Evolutionary conservation across 2,888 invertebrate species (phyloP), one percentile per base, ranked within the genome.

Genomic region (Crocallis elinguaria): DNA sequence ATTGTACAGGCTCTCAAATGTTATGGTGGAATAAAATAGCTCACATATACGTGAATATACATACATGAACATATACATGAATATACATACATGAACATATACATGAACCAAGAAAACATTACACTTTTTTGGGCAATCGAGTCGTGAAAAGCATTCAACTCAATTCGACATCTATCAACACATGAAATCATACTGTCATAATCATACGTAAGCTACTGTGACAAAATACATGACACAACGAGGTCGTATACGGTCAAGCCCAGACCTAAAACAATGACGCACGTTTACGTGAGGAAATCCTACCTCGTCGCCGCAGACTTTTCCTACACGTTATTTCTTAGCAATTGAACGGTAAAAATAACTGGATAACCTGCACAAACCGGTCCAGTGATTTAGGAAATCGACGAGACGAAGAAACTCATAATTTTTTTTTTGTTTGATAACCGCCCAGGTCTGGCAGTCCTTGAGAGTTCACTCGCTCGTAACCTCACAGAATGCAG

Each of bases 321-420:
- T 51, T 38, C 49, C 46, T 41, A 32, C 38, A 38, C 48, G 11
- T 51, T 51, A 56, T 43, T 43, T 23, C 33, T 60, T 55, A 69
- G 65, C 60, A 62, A 66, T 46, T 65, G 70, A 86, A 88, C 88
- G 86, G 88, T 88, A 88, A 86, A 88, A 81, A 71, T 84, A 87
- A 86, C 86, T 82, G 84, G 82, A 79, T 80, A 74, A 78, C 66
- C 64, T 69, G 64, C 66, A 58, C 45, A 64, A 81, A 88, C 87
- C 81, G 80, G 88, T 86, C 66, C 50, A 55, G 56, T 73, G 71
- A 44, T 82, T 86, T 85, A 75, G 77, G 73, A 79, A 79, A 84
- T 73, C 68, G 66, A 70, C 67, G 62, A 60, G 60, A 59, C 45
- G 56, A 56, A 59, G 58, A 63, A 70, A 66, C 58, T 57, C 62